Evolutionary conservation across 2,888 invertebrate genomes (phyloP).

Genomic region (Oscheius sp.): DNA sequence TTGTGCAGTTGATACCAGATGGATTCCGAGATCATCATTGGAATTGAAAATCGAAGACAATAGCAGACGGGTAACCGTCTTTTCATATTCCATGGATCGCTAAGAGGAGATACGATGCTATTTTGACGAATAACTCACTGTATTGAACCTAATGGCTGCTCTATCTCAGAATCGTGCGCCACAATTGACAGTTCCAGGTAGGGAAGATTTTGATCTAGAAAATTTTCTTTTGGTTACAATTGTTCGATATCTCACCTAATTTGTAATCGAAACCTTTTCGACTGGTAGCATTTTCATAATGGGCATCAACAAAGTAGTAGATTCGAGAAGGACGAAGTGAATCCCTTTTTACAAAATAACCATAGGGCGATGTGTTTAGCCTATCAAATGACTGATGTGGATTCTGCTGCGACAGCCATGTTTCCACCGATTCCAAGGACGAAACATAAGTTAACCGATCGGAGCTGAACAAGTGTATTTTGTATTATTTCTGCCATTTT

Average conservation of each 20-base stretch:
- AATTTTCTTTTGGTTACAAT: background rate
- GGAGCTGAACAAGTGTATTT: background rate
- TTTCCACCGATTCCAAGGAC: conserved; percentile 21
- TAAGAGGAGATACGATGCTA: background rate
- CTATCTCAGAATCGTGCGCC: conserved; percentile 33
- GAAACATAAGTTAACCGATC: conserved; percentile 5
- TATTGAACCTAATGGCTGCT: conserved; percentile 34
- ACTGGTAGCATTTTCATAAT: conserved; percentile 28
- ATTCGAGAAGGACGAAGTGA: conserved; percentile 38
- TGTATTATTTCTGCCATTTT: background rate
- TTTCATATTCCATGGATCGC: conserved; percentile 12
- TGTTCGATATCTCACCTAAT: background rate
- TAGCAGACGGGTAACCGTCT: conserved; percentile 6
- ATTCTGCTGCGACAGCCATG: background rate
- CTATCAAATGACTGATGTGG: background rate
- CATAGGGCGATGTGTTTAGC: conserved; percentile 14
- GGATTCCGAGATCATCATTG: conserved; percentile 40
- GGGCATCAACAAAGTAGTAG: conserved; percentile 46
- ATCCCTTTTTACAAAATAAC: conserved; percentile 5
- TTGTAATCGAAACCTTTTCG: conserved; percentile 22
- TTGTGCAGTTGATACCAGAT: conserved; percentile 39
- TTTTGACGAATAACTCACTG: background rate
- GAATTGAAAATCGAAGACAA: conserved; percentile 28
- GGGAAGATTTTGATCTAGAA: conserved; percentile 37
- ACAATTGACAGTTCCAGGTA: conserved; percentile 46